Evolutionary conservation across 2,797 vertebrate genomes (phyloP).

Genomic region (Acanthurus tractus): DNA sequence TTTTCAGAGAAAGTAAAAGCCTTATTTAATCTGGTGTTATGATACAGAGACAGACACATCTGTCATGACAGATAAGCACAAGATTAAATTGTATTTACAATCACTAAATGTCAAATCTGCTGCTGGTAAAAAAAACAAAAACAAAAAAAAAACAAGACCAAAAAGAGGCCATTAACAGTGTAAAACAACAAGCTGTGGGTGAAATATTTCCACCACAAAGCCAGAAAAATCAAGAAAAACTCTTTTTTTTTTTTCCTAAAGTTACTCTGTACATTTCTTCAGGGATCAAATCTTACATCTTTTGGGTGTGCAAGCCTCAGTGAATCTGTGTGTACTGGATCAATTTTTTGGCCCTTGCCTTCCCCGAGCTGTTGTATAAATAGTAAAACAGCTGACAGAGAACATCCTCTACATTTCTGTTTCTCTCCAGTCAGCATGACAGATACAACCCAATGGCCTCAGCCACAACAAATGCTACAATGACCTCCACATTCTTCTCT

Average conservation of each 20-base stretch:
- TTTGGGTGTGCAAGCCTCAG: constrained; percentile 26
- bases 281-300: constrained; percentile 26
- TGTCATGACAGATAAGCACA: constrained; percentile 31
- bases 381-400: constrained; percentile 78
- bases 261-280: neutral
- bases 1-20: constrained; percentile 25
- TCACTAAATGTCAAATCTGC: constrained; percentile 13
- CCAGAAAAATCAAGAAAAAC: neutral
- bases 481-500: constrained; percentile 37
- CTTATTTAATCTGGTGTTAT: constrained; percentile 26
- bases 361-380: constrained; percentile 78
- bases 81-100: constrained; percentile 25
- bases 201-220: neutral
- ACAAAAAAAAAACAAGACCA: neutral
- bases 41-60: constrained; percentile 17
- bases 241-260: neutral
- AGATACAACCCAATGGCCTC: constrained; percentile 40
- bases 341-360: constrained; percentile 74
- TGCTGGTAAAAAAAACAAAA: neutral
- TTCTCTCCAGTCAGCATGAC: constrained; percentile 64
- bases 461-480: constrained; percentile 32
- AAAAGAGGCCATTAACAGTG: neutral
- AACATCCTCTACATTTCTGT: constrained; percentile 69
- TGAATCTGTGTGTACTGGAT: constrained; percentile 62
- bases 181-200: neutral